Base-by-base conservation (phyloP, 2,113 vertebrate genomes). In the Channa argus region DNA sequence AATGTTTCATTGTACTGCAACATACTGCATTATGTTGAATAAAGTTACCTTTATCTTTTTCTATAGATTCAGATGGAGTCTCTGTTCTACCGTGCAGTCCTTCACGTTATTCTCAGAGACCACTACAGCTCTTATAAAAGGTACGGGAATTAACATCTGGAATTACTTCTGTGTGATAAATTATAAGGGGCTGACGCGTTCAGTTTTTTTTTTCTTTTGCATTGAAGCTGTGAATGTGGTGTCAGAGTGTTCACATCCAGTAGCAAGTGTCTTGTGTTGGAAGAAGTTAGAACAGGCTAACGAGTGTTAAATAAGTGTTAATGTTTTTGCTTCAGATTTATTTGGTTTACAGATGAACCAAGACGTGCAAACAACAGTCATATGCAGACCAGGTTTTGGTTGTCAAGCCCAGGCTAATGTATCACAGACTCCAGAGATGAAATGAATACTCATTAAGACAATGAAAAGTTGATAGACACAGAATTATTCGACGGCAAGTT, bases 31-130 rank as follows among this genome's bases (percentile, higher is more conserved):
- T 1, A n/a, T 6, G 0, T 62, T 39, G 52, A 76, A 61, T 59
- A 41, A 15, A 56, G 41, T 12, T 41, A 0, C 2, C 5, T 70
- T 60, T 72, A 38, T 51, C 5, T 3, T 60, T 59, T 39, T 0
- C 24, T 88, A 6, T 93, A 99, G 97, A 95, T 99, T 68, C 94
- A 97, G 78, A 96, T 94, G 77, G 96, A 98, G 86, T 99, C 98
- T 38, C 89, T 99, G 81, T 99, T 99, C 92, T 99, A 96, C 92
- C 95, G 98, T 83, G 98, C 97, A 2, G 95, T 99, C 44, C 95
- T 99, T 63, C 98, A 99, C 55, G 96, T 96, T 74, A 97, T 99
- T 88, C 93, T 98, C 82, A 95, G 95, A 92, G 97, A 99, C 86
- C 95, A 92, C 51, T 99, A 97, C 77, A 88, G 94, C 86, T 89